A percentile compares a stretch with the other conserved stretches of the same genome.
Conservation (phyloP, 2,797 vertebrate genomes). For the Microhierax caerulescens region DNA sequence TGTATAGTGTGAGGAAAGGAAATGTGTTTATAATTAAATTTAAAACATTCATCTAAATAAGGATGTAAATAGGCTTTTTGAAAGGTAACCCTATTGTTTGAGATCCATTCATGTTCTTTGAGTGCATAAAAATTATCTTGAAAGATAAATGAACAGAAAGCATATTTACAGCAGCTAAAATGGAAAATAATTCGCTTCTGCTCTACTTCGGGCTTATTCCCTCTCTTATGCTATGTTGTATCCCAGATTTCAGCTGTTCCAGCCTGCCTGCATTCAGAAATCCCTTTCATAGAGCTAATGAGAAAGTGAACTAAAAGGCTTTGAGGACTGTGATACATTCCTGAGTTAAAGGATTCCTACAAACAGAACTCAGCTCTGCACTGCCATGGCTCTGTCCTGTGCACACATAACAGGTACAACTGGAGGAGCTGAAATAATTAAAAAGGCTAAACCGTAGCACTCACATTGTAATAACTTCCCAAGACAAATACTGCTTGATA, state of each 20-base stretch:
- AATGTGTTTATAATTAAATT: not conserved
- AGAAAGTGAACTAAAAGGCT: not conserved
- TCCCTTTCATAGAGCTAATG: not conserved
- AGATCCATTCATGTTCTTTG: not conserved
- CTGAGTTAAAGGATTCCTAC: not conserved
- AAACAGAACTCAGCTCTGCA: not conserved
- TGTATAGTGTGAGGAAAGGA: not conserved
- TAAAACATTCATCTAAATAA: not conserved
- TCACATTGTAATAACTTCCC: not conserved
- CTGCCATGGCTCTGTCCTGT: fast-evolving
- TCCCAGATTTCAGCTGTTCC: not conserved
- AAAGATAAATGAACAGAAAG: not conserved
- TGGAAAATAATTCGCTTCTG: not conserved
- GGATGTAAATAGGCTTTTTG: not conserved
- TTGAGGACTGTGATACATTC: not conserved
- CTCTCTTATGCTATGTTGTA: not conserved
- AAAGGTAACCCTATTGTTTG: not conserved
- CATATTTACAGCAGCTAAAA: not conserved
- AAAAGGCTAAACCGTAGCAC: not conserved
- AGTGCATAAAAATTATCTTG: not conserved
- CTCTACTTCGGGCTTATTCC: not conserved
- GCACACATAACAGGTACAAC: not conserved
- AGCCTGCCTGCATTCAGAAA: not conserved
- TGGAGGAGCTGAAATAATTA: not conserved
- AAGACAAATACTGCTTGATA: not conserved